Evolutionary conservation across 2,113 vertebrate genomes (phyloP).

Genomic region (Chaetura pelagica): DNA sequence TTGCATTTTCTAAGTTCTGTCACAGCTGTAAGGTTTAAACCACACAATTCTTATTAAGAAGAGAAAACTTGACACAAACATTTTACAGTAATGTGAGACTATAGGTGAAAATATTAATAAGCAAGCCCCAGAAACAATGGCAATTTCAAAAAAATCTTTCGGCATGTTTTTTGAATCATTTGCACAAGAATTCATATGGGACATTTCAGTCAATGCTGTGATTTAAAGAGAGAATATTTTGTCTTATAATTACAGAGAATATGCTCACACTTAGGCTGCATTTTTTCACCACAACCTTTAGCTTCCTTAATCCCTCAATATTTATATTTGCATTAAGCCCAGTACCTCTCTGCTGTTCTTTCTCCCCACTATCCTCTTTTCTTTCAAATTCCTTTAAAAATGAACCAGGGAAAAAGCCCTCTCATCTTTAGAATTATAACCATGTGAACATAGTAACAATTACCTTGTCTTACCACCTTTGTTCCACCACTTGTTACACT

Average conservation of each 20-base stretch:
- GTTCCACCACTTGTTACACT: not conserved
- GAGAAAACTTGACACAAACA: not conserved
- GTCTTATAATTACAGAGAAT: not conserved
- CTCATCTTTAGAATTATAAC: not conserved
- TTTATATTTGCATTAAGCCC: not conserved
- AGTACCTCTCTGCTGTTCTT: not conserved
- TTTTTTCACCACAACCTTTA: constrained; percentile 35
- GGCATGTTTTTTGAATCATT: not conserved
- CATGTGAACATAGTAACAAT: not conserved
- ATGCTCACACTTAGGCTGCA: constrained; percentile 21
- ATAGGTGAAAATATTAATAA: not conserved
- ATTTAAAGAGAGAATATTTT: not conserved
- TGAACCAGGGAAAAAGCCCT: not conserved
- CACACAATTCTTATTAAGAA: not conserved
- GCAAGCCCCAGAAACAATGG: not conserved
- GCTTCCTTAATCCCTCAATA: not conserved
- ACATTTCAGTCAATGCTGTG: not conserved
- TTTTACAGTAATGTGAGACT: not conserved
- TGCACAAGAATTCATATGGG: not conserved
- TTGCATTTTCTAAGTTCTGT: not conserved
- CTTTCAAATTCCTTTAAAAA: constrained; percentile 5
- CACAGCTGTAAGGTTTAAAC: not conserved
- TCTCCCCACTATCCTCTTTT: not conserved
- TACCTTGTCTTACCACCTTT: not conserved
- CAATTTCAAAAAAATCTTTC: not conserved